Percentiles rank a stretch among this genome's conserved stretches.
These are phyloP conservation scores for Anolis apletophallus DNA, from an alignment of 2,797 vertebrate species.

Conservation along the genomic window DNA sequence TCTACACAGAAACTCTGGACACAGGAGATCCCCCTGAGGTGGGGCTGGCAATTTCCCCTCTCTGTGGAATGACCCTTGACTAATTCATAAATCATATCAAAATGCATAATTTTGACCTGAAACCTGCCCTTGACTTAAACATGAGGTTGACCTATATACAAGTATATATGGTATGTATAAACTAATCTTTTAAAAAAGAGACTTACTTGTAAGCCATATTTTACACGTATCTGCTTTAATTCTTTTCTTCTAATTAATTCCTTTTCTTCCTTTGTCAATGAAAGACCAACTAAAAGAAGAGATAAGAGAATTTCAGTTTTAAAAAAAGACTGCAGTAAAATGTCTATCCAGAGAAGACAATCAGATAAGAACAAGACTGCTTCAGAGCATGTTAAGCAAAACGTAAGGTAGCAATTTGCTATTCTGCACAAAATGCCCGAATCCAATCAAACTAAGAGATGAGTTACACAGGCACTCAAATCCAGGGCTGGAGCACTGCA, in stretches of 20 bases:
- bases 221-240: conserved; percentile 95
- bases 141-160: too few species aligned
- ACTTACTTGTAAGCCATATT: conserved; percentile 96
- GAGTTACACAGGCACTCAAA: too few species aligned
- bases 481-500: too few species aligned
- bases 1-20: too few species aligned
- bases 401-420: neutral
- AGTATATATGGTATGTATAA: neutral
- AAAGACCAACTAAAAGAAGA: conserved; percentile 76
- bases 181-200: neutral
- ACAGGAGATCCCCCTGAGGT: too few species aligned
- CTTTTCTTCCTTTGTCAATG: conserved; percentile 91
- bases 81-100: too few species aligned
- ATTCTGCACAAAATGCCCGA: neutral
- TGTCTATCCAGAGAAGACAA: neutral
- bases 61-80: too few species aligned
- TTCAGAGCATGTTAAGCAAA: neutral
- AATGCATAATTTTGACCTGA: too few species aligned
- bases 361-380: neutral
- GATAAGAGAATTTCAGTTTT: neutral
- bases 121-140: too few species aligned
- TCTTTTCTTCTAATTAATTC: conserved; percentile 92
- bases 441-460: neutral
- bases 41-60: too few species aligned
- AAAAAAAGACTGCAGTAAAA: neutral